Base-by-base conservation (phyloP, 2,113 vertebrate genomes). In the Pterophyllum scalare region DNA sequence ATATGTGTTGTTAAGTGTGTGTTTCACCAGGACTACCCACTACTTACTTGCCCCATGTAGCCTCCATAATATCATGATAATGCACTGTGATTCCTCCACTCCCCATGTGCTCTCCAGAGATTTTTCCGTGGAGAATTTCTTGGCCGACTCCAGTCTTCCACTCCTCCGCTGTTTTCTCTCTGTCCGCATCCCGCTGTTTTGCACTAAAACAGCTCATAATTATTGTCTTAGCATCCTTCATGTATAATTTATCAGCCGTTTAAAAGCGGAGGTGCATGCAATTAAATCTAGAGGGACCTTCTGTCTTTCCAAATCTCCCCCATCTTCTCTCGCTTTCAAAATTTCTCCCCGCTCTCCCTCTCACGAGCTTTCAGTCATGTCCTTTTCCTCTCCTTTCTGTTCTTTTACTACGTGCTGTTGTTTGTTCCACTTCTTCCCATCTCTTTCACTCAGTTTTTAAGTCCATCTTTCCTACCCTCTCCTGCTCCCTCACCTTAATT, bases 221-320 rank as follows among this genome's bases (percentile, higher is more conserved):
- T 95, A 94, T 94, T 95, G 95, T 94, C 94, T 95, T 85, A 81
- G 88, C 90, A 88, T 94, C 88, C 83, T 94, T 94, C 92, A 93
- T 95, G 94, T 95, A 94, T 96, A 93, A 95, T 95, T 93, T 93
- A 95, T 95, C 92, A 93, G 87, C 87, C 85, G 64, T 94, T 94
- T 92, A 94, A 93, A 95, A 94, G 92, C 88, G 76, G 86, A 95
- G 93, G 90, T 95, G 90, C 93, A 89, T 86, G 90, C 93, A 93
- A 93, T 94, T 94, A 94, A 94, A 93, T 91, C 93, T 87, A 87
- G 65, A 85, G 88, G 91, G 92, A 95, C 93, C 77, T 61, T 91
- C 88, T 88, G 87, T 90, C 84, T 92, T 89, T 88, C 87, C 84
- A 82, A 88, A 93, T 92, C 88, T 87, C 77, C 52, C 52, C 43